A percentile compares a stretch with the other conserved stretches of the same genome.
Evolutionary conservation across 1,140 invertebrate species (phyloP).

Genomic region (Neelides sp.): DNA sequence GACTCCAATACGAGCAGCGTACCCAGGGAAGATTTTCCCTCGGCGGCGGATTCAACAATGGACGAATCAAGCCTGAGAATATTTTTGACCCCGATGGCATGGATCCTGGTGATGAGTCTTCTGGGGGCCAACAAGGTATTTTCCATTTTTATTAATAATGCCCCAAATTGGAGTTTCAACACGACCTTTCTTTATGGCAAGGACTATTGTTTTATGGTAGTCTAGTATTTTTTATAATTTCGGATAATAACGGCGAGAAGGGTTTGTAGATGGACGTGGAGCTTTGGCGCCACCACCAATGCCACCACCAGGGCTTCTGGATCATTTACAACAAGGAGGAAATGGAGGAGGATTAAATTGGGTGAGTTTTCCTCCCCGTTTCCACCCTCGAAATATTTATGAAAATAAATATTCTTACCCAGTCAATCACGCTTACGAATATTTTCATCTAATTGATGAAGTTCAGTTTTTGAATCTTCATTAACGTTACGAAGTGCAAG

Average conservation of each 20-base stretch:
- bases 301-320: constrained; percentile 27
- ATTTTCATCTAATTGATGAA: too few relatives aligned
- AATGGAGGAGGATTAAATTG: constrained; percentile 19
- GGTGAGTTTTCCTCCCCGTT: constrained; percentile 15
- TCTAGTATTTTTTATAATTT: too few relatives aligned
- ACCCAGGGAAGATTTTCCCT: constrained; percentile 5
- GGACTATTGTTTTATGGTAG: too few relatives aligned
- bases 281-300: constrained; percentile 29
- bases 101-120: neutral
- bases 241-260: constrained; percentile 28
- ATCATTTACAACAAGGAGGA: constrained; percentile 16
- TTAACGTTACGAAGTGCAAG: too few relatives aligned
- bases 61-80: constrained; percentile 30
- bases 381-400: neutral
- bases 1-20: constrained; percentile 75
- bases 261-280: constrained; percentile 6
- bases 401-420: neutral
- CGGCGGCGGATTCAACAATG: constrained; percentile 12
- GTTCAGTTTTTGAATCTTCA: too few relatives aligned
- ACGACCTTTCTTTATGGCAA: too few relatives aligned
- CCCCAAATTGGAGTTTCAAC: neutral
- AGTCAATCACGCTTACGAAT: too few relatives aligned
- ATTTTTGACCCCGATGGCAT: neutral
- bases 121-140: constrained; percentile 12
- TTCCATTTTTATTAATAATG: constrained; percentile 4